phyloP scores from a whole-genome alignment of 2,113 vertebrate species.

The Gallinago undulata region DNA sequence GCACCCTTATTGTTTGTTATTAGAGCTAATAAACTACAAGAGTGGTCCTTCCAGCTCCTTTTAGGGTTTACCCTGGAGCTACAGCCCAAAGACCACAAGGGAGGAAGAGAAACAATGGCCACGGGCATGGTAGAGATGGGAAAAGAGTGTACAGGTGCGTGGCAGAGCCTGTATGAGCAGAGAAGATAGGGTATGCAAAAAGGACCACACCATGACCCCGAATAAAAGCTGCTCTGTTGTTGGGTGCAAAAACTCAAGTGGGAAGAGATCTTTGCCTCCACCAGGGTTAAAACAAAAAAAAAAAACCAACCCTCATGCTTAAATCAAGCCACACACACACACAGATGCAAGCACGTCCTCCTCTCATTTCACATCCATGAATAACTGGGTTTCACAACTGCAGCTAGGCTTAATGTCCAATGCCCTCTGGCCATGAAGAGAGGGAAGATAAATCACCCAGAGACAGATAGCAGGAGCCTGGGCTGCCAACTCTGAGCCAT shows the following conservation, averaged over 20 bases:
- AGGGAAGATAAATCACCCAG: background rate
- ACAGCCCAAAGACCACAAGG: background rate
- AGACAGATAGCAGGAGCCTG: background rate
- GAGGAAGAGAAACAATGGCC: background rate
- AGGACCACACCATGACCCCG: background rate
- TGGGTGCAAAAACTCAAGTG: background rate
- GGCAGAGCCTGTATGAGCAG: background rate
- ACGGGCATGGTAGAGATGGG: background rate
- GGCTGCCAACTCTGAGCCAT: conserved; percentile 12
- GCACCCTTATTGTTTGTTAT: background rate
- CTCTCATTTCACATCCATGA: conserved; percentile 8
- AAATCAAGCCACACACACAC: background rate
- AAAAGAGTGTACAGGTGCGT: background rate
- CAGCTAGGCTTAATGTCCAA: background rate
- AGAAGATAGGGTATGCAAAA: background rate
- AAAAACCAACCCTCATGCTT: background rate
- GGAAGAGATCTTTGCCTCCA: background rate
- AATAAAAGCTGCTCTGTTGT: background rate
- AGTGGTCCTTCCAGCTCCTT: background rate
- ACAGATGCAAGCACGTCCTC: background rate
- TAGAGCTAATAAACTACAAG: background rate
- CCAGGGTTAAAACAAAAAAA: background rate
- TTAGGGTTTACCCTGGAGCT: background rate
- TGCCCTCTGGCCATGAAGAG: conserved; percentile 13
- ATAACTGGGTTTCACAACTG: conserved; percentile 22